Conservation (phyloP, 2,797 vertebrate genomes). For the Bryconaethiops microstoma region DNA sequence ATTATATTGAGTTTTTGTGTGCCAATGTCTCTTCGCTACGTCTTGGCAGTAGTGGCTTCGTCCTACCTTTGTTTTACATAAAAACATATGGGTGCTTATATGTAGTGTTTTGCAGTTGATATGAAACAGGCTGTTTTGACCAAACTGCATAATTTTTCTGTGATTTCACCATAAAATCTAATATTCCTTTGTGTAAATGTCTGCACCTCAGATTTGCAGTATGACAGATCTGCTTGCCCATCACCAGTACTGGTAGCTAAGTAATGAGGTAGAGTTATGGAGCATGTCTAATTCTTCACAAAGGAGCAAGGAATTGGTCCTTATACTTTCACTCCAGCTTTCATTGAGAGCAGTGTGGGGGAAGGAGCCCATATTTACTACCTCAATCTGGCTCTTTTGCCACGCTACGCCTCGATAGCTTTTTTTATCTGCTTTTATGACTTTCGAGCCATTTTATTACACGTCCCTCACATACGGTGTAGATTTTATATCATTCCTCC, state of each 20-base stretch:
- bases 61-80: background rate
- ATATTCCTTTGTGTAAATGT: background rate
- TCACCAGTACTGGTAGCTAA: constrained; percentile 43
- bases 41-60: background rate
- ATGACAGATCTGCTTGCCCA: constrained; percentile 35
- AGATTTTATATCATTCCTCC: constrained; percentile 47
- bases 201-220: background rate
- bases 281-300: constrained; percentile 57
- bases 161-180: constrained; percentile 5
- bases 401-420: constrained; percentile 32
- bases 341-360: constrained; percentile 41
- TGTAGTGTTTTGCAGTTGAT: background rate
- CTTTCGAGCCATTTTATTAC: constrained; percentile 46
- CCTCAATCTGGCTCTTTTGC: constrained; percentile 56
- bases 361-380: constrained; percentile 56
- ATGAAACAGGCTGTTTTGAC: background rate
- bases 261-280: constrained; percentile 57
- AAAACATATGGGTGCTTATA: background rate
- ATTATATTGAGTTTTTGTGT: constrained; percentile 16
- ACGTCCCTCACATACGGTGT: constrained; percentile 42
- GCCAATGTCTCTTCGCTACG: background rate
- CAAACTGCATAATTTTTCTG: constrained; percentile 4
- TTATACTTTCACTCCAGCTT: constrained; percentile 17
- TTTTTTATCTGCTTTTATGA: constrained; percentile 54
- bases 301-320: constrained; percentile 48